Conservation (phyloP, 2,888 invertebrate genomes). For the Drosophila monieri region DNA sequence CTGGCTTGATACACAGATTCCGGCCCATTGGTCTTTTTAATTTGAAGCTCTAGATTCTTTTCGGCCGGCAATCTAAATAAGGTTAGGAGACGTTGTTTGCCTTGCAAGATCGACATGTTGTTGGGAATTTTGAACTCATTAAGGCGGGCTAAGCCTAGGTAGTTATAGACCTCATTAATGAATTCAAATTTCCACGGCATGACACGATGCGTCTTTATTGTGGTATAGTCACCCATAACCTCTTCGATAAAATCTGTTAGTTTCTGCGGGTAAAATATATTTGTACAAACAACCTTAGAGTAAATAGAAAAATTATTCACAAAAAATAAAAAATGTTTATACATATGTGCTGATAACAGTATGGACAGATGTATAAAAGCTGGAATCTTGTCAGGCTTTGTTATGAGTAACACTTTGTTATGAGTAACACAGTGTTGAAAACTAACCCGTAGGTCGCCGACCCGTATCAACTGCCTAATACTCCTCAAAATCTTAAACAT, state of each 20-base stretch:
- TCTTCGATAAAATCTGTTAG: constrained; percentile 75
- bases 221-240: constrained; percentile 80
- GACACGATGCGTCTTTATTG: constrained; percentile 80
- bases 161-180: constrained; percentile 82
- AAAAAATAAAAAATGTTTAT: background rate
- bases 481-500: constrained; percentile 77
- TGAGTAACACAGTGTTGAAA: too few species aligned
- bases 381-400: too few species aligned
- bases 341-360: background rate
- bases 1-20: constrained; percentile 59
- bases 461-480: constrained; percentile 64
- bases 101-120: constrained; percentile 36
- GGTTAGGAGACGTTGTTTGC: constrained; percentile 54
- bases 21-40: constrained; percentile 53
- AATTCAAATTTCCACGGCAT: constrained; percentile 84
- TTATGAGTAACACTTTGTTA: too few species aligned
- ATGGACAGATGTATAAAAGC: too few species aligned
- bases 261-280: constrained; percentile 55
- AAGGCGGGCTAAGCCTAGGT: constrained; percentile 78
- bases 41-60: constrained; percentile 46
- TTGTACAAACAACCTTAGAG: background rate
- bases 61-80: constrained; percentile 65
- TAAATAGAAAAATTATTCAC: background rate
- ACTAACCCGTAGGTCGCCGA: constrained; percentile 60
- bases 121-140: constrained; percentile 69